Evolutionary conservation across 2,888 invertebrate genomes (phyloP).

Genomic region (Pediacus dermestoides): DNA sequence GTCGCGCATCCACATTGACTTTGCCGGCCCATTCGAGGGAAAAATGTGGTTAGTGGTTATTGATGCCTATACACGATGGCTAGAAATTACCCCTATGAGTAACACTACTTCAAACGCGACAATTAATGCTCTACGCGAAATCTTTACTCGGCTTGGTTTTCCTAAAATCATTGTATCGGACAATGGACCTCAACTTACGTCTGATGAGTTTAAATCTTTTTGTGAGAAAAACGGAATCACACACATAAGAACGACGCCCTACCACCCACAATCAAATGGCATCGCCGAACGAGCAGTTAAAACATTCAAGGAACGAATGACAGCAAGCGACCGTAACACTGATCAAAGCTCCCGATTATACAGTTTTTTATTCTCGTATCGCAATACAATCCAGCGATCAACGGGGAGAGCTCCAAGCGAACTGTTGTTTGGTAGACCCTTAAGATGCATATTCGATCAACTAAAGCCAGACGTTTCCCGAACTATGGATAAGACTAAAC

Average conservation of each 20-base stretch:
- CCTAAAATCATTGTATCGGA: conserved; percentile 31
- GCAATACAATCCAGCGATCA: conserved; percentile 16
- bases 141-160: conserved; percentile 29
- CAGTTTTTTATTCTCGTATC: conserved; percentile 16
- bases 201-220: conserved; percentile 24
- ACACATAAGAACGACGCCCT: conserved; percentile 15
- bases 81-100: conserved; percentile 18
- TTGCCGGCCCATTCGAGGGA: conserved; percentile 23
- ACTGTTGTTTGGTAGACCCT: no score
- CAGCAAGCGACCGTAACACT: background rate
- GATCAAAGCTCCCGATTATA: conserved; percentile 3
- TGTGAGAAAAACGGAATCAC: conserved; percentile 15
- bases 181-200: conserved; percentile 30
- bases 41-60: conserved; percentile 30
- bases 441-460: no score
- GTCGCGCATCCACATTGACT: conserved; percentile 21
- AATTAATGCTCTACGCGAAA: conserved; percentile 15
- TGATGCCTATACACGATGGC: conserved; percentile 17
- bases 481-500: no score
- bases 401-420: no score
- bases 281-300: conserved; percentile 20
- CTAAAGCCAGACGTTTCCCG: no score
- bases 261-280: conserved; percentile 21
- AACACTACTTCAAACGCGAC: conserved; percentile 19
- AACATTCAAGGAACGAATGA: conserved; percentile 19